Conservation (phyloP, 30 jellyfish, hydroid and myxozoan genomes). For the Clytia hemisphaerica region DNA sequence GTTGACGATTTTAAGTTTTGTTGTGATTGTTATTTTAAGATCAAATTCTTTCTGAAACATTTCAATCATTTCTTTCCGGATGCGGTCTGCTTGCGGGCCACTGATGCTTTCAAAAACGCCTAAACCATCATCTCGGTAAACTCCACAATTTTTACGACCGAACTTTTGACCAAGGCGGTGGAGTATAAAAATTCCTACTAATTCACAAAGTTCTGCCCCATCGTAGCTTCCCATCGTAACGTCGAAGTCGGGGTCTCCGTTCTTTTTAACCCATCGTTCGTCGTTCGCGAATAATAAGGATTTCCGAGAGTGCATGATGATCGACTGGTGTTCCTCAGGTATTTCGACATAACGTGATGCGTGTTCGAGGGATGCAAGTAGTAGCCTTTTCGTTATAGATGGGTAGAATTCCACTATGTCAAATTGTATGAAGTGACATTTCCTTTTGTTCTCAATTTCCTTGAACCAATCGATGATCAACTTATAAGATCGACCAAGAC, state of each 20-base stretch:
- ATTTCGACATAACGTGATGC: background rate
- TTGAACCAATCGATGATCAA: background rate
- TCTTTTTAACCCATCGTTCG: background rate
- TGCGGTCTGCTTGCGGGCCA: too few relatives aligned
- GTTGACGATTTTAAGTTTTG: too few relatives aligned
- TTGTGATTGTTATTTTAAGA: too few relatives aligned
- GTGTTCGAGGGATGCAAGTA: background rate
- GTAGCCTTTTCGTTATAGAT: background rate
- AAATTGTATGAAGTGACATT: background rate
- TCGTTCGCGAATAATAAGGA: background rate
- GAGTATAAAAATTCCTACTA: background rate
- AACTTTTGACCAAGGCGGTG: too few relatives aligned
- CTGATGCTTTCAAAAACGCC: too few relatives aligned
- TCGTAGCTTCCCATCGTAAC: background rate
- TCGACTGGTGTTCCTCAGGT: background rate
- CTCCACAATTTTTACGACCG: too few relatives aligned
- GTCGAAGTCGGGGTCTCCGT: background rate
- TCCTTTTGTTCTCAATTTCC: background rate
- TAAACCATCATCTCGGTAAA: too few relatives aligned
- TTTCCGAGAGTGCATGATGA: background rate
- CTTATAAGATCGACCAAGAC: too few relatives aligned
- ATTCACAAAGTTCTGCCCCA: background rate
- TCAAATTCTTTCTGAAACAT: too few relatives aligned
- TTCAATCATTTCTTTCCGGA: too few relatives aligned
- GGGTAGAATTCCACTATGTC: background rate